phyloP scores from a whole-genome alignment of 2,888 invertebrate genomes.

The Zaprionus lineosus region DNA sequence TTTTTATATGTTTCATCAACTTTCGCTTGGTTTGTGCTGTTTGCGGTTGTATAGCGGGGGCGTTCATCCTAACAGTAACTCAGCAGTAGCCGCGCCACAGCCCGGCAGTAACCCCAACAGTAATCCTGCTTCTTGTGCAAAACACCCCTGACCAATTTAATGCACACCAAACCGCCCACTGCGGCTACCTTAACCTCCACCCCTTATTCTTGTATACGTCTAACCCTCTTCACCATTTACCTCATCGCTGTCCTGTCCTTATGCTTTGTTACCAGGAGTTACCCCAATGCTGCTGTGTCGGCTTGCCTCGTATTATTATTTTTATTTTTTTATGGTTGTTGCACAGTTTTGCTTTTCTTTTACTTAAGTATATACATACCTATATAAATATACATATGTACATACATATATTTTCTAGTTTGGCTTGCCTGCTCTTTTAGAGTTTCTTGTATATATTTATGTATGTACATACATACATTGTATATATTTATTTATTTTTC shows the following conservation, averaged over 20 bases:
- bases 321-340: no score
- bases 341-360: slow-evolving; percentile 30
- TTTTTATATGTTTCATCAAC: slow-evolving; percentile 9
- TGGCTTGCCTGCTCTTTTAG: slow-evolving; percentile 3
- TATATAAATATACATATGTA: no score
- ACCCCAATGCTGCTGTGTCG: slow-evolving; percentile 47
- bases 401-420: slow-evolving; percentile 6
- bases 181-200: slow-evolving; percentile 12
- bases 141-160: slow-evolving; percentile 31
- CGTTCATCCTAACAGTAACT: slow-evolving; percentile 31
- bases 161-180: slow-evolving; percentile 39
- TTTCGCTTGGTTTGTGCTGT: slow-evolving; percentile 42
- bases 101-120: slow-evolving; percentile 13
- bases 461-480: no score
- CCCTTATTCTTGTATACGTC: neutral
- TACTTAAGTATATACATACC: no score
- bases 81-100: no score
- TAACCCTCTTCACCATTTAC: neutral
- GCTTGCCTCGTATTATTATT: slow-evolving; percentile 18
- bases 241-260: neutral
- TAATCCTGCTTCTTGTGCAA: slow-evolving; percentile 6
- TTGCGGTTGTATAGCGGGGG: slow-evolving; percentile 32
- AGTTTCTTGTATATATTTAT: neutral
- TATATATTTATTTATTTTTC: slow-evolving; percentile 18
- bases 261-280: slow-evolving; percentile 35